These are phyloP conservation scores for Streblospio benedicti DNA, from an alignment of 1,140 invertebrate species.

Conservation along the genomic window DNA sequence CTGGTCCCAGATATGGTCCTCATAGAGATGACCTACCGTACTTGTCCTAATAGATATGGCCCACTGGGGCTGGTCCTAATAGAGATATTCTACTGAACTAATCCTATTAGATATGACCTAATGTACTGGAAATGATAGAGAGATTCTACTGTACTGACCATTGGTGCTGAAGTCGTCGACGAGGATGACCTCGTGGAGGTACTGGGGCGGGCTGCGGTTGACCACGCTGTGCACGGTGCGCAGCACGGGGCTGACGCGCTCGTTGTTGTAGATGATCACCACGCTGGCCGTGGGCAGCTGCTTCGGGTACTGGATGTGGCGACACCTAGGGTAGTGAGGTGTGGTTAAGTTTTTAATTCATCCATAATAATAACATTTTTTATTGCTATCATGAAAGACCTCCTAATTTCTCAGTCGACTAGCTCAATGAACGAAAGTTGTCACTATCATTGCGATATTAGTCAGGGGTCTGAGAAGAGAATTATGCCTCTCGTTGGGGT, in stretches of 20 bases:
- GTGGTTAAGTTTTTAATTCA: slow-evolving; percentile 1
- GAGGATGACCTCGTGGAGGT: slow-evolving; percentile 83
- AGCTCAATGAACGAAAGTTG: too few species aligned
- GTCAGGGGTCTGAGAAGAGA: not conserved
- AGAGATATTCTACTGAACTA: too few species aligned
- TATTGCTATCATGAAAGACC: not conserved
- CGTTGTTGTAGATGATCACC: slow-evolving; percentile 81
- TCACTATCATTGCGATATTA: not conserved
- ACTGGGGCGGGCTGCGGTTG: slow-evolving; percentile 64
- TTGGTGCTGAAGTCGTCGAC: slow-evolving; percentile 61
- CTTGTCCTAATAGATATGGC: too few species aligned
- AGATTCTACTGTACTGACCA: slow-evolving; percentile 6
- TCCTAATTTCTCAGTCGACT: too few species aligned
- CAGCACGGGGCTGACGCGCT: slow-evolving; percentile 73
- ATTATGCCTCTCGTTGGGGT: too few species aligned
- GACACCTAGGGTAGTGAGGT: slow-evolving; percentile 25
- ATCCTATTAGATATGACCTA: too few species aligned
- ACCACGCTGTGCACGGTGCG: slow-evolving; percentile 78
- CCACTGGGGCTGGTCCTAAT: too few species aligned
- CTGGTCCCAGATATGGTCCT: too few species aligned
- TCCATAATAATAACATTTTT: not conserved
- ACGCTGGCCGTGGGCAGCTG: slow-evolving; percentile 56
- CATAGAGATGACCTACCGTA: too few species aligned
- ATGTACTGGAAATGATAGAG: too few species aligned
- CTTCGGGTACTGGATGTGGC: slow-evolving; percentile 48